Conservation (phyloP, 2,888 invertebrate species). For the Perithous albicinctus region DNA sequence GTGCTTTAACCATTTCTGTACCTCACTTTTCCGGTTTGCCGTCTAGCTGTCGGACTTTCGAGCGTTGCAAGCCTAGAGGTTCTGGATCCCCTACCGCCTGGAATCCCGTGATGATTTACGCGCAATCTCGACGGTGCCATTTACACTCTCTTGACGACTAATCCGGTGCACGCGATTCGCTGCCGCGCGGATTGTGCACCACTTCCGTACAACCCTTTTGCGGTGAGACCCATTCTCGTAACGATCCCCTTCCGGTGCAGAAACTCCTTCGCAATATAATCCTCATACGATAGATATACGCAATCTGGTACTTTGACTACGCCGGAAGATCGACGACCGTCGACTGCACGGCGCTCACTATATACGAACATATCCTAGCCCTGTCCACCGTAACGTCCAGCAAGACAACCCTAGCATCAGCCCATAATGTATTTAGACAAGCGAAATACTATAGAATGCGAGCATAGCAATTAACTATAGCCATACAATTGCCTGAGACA, state of each 20-base stretch:
- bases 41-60: slow-evolving; percentile 8
- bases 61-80: slow-evolving; percentile 39
- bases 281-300: background rate
- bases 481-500: slow-evolving; percentile 23
- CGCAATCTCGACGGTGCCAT: slow-evolving; percentile 76
- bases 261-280: slow-evolving; percentile 45
- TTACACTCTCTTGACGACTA: slow-evolving; percentile 78
- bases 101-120: slow-evolving; percentile 75
- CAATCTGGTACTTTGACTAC: background rate
- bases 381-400: slow-evolving; percentile 40
- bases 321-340: slow-evolving; percentile 55
- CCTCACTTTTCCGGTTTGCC: slow-evolving; percentile 9
- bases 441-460: background rate
- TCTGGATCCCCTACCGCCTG: background rate
- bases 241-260: slow-evolving; percentile 28
- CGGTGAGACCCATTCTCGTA: slow-evolving; percentile 1
- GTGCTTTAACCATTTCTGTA: slow-evolving; percentile 8
- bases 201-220: slow-evolving; percentile 26
- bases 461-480: slow-evolving; percentile 32
- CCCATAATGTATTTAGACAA: slow-evolving; percentile 41
- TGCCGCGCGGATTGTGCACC: slow-evolving; percentile 46
- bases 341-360: slow-evolving; percentile 31
- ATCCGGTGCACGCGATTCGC: slow-evolving; percentile 72
- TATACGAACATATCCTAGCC: slow-evolving; percentile 12
- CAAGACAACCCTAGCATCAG: slow-evolving; percentile 23